Conservation (phyloP, 2,888 invertebrate genomes). For the Galerucella nymphaeae region DNA sequence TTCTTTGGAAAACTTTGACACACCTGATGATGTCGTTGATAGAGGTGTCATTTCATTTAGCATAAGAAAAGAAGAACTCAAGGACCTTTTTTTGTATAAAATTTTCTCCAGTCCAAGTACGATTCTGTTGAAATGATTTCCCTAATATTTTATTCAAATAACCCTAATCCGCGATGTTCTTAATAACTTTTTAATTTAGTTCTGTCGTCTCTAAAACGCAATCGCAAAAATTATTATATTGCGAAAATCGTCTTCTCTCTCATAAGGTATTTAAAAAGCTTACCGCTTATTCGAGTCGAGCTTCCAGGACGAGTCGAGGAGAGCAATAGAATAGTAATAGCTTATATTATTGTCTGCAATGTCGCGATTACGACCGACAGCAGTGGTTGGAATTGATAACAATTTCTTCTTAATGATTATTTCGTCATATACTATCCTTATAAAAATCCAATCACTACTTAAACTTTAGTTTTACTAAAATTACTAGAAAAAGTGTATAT, state of each 20-base stretch:
- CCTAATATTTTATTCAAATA: constrained; percentile 38
- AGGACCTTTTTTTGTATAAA: no score
- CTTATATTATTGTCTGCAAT: constrained; percentile 63
- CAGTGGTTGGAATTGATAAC: constrained; percentile 29
- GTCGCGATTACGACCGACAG: constrained; percentile 57
- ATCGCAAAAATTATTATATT: constrained; percentile 61
- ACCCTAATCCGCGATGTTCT: constrained; percentile 40
- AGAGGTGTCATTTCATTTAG: no score
- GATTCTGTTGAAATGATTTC: constrained; percentile 8
- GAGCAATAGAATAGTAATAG: constrained; percentile 64
- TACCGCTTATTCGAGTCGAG: constrained; percentile 57
- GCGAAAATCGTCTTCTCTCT: constrained; percentile 51
- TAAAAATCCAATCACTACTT: not conserved
- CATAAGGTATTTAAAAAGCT: constrained; percentile 60
- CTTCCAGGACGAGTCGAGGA: constrained; percentile 52
- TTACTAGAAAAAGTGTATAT: not conserved
- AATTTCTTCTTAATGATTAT: constrained; percentile 27
- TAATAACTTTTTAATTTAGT: constrained; percentile 60
- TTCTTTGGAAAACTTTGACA: no score
- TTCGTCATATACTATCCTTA: constrained; percentile 6
- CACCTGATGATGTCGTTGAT: no score
- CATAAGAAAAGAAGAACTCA: no score
- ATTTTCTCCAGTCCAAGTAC: not conserved
- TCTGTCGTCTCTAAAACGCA: constrained; percentile 55
- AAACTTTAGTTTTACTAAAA: not conserved